These are phyloP conservation scores for Neria commutata DNA, from an alignment of 2,888 invertebrate genomes.

Conservation along the genomic window DNA sequence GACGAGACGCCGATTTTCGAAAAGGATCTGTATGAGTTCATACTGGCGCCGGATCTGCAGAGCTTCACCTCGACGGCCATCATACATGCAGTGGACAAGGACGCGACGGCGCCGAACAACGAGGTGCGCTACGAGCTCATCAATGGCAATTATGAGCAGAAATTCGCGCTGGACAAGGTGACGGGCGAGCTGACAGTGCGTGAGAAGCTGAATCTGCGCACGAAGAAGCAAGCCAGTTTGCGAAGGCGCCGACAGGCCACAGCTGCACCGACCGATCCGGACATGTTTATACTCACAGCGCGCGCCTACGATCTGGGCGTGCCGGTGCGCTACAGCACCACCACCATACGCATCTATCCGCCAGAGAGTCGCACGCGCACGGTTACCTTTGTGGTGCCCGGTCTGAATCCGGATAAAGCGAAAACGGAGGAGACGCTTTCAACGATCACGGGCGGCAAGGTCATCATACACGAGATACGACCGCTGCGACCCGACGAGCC, in stretches of 20 bases:
- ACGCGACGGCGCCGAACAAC: slow-evolving; percentile 85
- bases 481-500: slow-evolving; percentile 68
- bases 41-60: slow-evolving; percentile 74
- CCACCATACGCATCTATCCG: slow-evolving; percentile 78
- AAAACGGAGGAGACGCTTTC: slow-evolving; percentile 78
- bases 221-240: slow-evolving; percentile 52
- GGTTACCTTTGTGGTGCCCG: slow-evolving; percentile 83
- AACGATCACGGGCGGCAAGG: slow-evolving; percentile 79
- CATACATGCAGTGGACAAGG: slow-evolving; percentile 82
- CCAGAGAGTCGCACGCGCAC: slow-evolving; percentile 77
- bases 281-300: slow-evolving; percentile 69
- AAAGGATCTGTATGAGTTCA: slow-evolving; percentile 78
- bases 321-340: slow-evolving; percentile 75
- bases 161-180: slow-evolving; percentile 75
- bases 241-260: slow-evolving; percentile 34
- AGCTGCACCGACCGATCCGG: slow-evolving; percentile 28
- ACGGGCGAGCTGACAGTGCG: slow-evolving; percentile 77
- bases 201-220: slow-evolving; percentile 59
- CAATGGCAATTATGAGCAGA: slow-evolving; percentile 76
- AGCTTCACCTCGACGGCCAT: slow-evolving; percentile 80
- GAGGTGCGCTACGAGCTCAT: slow-evolving; percentile 83
- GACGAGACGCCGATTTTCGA: slow-evolving; percentile 88
- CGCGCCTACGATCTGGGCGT: slow-evolving; percentile 86
- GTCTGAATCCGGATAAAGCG: slow-evolving; percentile 73
- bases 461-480: slow-evolving; percentile 76